Percentiles rank a stretch among this genome's conserved stretches.
These are phyloP conservation scores for Plagodis dolabraria DNA, from an alignment of 2,888 invertebrate species.

Conservation along the genomic window DNA sequence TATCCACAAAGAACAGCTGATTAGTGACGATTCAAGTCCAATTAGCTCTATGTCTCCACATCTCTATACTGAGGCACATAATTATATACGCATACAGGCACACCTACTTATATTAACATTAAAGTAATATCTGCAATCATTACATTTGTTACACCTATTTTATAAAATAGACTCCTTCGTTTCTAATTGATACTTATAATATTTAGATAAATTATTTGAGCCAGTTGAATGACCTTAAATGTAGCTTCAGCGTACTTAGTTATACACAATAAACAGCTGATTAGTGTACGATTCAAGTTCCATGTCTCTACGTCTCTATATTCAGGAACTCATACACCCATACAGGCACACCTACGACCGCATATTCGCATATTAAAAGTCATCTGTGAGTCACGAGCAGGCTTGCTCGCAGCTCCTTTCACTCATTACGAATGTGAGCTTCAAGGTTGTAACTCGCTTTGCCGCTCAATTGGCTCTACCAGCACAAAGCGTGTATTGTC, in stretches of 20 bases:
- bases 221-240: no score
- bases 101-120: background rate
- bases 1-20: no score
- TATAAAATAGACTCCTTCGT: no score
- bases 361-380: constrained; percentile 55
- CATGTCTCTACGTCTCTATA: background rate
- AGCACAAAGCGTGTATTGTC: constrained; percentile 61
- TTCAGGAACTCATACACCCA: constrained; percentile 8
- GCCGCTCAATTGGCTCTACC: constrained; percentile 62
- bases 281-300: background rate
- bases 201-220: no score
- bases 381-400: constrained; percentile 64
- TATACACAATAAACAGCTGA: constrained; percentile 7
- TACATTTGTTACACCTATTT: no score
- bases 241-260: no score
- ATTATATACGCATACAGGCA: background rate
- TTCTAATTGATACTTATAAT: no score
- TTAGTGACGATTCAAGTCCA: no score
- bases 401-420: constrained; percentile 71
- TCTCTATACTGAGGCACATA: no score
- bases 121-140: no score
- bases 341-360: constrained; percentile 26
- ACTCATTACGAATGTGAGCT: constrained; percentile 73
- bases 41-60: no score
- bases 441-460: constrained; percentile 67